Evolutionary conservation across 2,888 invertebrate species (phyloP).

Genomic region (Sphaeridia pumilis): DNA sequence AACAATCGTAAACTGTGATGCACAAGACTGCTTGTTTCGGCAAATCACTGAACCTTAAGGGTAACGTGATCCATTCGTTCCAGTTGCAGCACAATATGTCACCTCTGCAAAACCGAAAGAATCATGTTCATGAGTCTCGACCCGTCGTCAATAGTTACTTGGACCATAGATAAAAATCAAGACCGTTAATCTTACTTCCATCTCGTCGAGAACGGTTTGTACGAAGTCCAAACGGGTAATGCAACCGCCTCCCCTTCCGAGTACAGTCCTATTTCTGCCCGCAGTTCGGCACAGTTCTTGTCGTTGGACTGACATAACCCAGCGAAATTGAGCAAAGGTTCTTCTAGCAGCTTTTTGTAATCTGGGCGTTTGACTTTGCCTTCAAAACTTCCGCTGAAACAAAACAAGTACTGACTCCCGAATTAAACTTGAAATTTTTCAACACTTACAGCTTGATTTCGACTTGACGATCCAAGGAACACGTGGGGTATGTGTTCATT

Average conservation of each 20-base stretch:
- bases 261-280: conserved; percentile 64
- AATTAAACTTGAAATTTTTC: background rate
- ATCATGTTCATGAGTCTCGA: background rate
- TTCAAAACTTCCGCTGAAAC: conserved; percentile 75
- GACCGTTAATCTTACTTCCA: conserved; percentile 75
- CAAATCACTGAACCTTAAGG: conserved; percentile 79
- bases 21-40: conserved; percentile 76
- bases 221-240: conserved; percentile 75
- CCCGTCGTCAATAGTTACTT: background rate
- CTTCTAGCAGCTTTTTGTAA: conserved; percentile 71
- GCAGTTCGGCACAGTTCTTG: conserved; percentile 66
- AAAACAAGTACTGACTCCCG: conserved; percentile 9
- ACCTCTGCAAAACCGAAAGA: conserved; percentile 2
- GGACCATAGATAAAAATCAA: conserved; percentile 8
- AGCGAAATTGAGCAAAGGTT: conserved; percentile 82
- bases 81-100: conserved; percentile 51
- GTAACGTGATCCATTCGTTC: conserved; percentile 93
- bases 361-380: conserved; percentile 75
- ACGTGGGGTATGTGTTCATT: too few relatives aligned
- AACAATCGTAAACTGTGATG: conserved; percentile 82
- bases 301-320: conserved; percentile 62
- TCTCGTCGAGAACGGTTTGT: conserved; percentile 79
- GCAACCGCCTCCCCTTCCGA: conserved; percentile 52
- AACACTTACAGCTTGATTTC: too few relatives aligned
- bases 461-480: too few relatives aligned